Evolutionary conservation across 2,113 vertebrate species (phyloP), one percentile per base, ranked within the genome.

Genomic region (Zosterops hypoxanthus): DNA sequence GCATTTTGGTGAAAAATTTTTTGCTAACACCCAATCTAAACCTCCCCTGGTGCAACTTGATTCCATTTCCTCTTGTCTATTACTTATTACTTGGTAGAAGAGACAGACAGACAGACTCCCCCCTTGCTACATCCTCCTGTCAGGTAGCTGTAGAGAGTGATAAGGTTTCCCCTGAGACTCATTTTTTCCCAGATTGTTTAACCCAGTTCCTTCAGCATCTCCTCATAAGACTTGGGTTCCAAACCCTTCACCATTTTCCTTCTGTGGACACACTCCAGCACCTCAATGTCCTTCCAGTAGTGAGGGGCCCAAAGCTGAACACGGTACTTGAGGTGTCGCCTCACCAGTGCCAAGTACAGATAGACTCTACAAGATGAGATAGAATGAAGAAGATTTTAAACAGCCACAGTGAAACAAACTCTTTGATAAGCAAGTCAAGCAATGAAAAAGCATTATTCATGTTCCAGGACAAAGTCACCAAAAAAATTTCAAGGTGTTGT

Each of bases 141-240:
- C 47, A 44, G 22, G 61, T 6, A 42, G 22, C 5, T 70, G 15
- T 33, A 44, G 34, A 28, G 14, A 44, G 31, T 0, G 0, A 6
- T 29, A 10, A 56, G 5, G 14, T 50, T 47, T 56, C 47, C 5
- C 23, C 6, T 9, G 4, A 56, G 5, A 33, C 31, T 50, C 13
- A 4, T 44, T 8, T 68, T 49, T 28, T 14, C 7, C 9, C 41
- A 34, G 52, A 5, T 12, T 7, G 7, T 56, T 60, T 34, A 31
- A 21, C 14, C 4, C 55, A n/a, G 42, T 6, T 56, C 34, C 23
- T 52, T n/a, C 36, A 63, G 23, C 34, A 10, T 33, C 19, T 56
- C 11, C 55, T n/a, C 22, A 12, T 14, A 11, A 56, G 23, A n/a
- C 6, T 29, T 50, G 19, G 50, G 4, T 14, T 82, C 17, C 17